phyloP scores from a whole-genome alignment of 2,113 vertebrate genomes.

The Potamarius usumacintae region DNA sequence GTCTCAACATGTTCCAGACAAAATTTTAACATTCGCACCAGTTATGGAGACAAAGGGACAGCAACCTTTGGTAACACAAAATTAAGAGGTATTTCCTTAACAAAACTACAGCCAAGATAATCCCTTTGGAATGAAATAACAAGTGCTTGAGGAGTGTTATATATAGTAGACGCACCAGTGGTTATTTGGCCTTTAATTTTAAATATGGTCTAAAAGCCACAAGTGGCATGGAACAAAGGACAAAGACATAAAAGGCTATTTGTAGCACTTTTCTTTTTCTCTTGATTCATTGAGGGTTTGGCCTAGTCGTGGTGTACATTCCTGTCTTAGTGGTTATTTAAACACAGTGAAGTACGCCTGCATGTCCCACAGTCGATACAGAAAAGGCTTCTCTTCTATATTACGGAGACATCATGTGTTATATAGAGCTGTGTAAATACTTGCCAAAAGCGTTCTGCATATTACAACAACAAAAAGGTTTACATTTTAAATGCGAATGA shows the following conservation, averaged over 20 bases:
- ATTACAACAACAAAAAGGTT: background rate
- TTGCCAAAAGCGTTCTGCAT: background rate
- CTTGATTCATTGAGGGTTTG: slow-evolving; percentile 51
- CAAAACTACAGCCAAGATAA: slow-evolving; percentile 21
- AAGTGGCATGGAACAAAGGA: slow-evolving; percentile 47
- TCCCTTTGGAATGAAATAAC: slow-evolving; percentile 18
- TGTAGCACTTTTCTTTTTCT: slow-evolving; percentile 63
- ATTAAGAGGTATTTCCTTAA: slow-evolving; percentile 1
- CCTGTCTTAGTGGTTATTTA: slow-evolving; percentile 60
- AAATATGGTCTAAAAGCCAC: slow-evolving; percentile 64
- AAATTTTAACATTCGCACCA: slow-evolving; percentile 14
- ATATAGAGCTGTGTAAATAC: background rate
- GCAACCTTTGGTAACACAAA: background rate
- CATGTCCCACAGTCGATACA: slow-evolving; percentile 43
- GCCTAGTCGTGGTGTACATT: slow-evolving; percentile 59
- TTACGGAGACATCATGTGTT: background rate
- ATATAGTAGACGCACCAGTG: slow-evolving; percentile 33
- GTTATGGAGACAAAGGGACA: slow-evolving; percentile 41
- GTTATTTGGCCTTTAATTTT: slow-evolving; percentile 42
- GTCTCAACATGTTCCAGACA: slow-evolving; percentile 61
- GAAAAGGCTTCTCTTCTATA: background rate
- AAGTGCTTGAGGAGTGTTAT: background rate
- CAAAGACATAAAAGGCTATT: slow-evolving; percentile 56
- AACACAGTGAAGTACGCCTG: slow-evolving; percentile 54
- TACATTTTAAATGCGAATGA: background rate